Evolutionary conservation across 2,888 invertebrate species (phyloP), one percentile per base, ranked within the genome.

Genomic region (Dryomyza anilis): DNA sequence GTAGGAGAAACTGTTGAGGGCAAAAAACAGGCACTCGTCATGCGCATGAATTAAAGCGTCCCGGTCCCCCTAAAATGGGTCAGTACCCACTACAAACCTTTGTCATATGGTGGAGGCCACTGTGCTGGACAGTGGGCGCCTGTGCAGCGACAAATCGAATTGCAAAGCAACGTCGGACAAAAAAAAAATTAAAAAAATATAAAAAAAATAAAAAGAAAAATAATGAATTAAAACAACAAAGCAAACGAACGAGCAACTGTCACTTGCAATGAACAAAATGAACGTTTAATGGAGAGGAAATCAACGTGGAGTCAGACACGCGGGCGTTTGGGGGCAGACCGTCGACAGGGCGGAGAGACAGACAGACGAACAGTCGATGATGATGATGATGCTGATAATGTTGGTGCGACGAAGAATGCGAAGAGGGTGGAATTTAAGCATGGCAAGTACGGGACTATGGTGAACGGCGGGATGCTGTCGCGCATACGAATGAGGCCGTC

Each of bases 251-350:
- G 43, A 33, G 29, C 14, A 57, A 25, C 52, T 63, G 63, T 63
- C 63, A 63, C 63, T 50, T 63, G 63, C 63, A 50, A 33, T 48
- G 48, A 48, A 39, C 61, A 52, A 61, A 61, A 52, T 52, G 52
- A 61, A 36, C 52, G 43, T 50, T 52, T 27, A 61, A 61, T 50
- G 33, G 48, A 59, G 52, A 39, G 52, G 50, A 50, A 61, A 27
- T 14, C n/a, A 27, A 23, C 55, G 19, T 19, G 14, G 55, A 19
- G n/a, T n/a, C 30, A 25, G 6, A 10, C 19, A 36, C 14, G 23
- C 10, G 10, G n/a, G 3, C 23, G 48, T 1, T 27, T 21, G 14
- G 48, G 19, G 16, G 25, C 21, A 27, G 12, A 21, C 19, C 21
- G 10, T 16, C 46, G 60, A 60, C 58, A 52, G 59, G n/a, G 65